Evolutionary conservation across 1,140 invertebrate species (phyloP).

Genomic region (Doryteuthis pealeii): DNA sequence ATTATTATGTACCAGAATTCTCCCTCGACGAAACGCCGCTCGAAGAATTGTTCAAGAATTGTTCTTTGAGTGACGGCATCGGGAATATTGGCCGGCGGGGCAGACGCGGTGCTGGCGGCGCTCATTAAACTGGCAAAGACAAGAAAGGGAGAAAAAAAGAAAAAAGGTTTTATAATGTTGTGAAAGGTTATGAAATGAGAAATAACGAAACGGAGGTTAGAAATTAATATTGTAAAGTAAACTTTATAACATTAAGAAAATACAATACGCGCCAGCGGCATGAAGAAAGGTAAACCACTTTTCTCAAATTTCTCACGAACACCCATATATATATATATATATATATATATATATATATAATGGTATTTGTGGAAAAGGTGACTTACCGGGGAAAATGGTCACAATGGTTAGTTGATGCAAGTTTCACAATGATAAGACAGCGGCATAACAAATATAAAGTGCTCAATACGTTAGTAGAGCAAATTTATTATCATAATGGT

Average conservation of each 20-base stretch:
- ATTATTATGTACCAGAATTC: conserved; percentile 56
- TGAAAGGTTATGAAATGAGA: background rate
- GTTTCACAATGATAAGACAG: too few species aligned
- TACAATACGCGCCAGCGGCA: too few species aligned
- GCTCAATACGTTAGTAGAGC: too few species aligned
- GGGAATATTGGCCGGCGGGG: conserved; percentile 32
- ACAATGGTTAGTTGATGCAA: too few species aligned
- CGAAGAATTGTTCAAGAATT: conserved; percentile 46
- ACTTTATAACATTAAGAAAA: background rate
- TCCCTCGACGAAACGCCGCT: conserved; percentile 44
- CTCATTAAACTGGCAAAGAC: conserved; percentile 18
- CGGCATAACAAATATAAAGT: too few species aligned
- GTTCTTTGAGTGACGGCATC: conserved; percentile 46
- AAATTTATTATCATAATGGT: too few species aligned
- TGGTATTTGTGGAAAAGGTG: too few species aligned
- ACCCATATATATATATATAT: too few species aligned
- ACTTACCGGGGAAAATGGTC: too few species aligned
- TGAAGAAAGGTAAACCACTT: too few species aligned
- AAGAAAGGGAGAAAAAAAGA: conserved; percentile 6
- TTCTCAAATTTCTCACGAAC: too few species aligned
- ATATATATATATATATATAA: too few species aligned
- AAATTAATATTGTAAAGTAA: background rate
- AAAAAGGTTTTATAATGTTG: conserved; percentile 1
- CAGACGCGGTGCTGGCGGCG: conserved; percentile 20
- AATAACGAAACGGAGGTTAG: background rate